Conservation (phyloP, 2,113 vertebrate species). For the Brevimyrus niger region DNA sequence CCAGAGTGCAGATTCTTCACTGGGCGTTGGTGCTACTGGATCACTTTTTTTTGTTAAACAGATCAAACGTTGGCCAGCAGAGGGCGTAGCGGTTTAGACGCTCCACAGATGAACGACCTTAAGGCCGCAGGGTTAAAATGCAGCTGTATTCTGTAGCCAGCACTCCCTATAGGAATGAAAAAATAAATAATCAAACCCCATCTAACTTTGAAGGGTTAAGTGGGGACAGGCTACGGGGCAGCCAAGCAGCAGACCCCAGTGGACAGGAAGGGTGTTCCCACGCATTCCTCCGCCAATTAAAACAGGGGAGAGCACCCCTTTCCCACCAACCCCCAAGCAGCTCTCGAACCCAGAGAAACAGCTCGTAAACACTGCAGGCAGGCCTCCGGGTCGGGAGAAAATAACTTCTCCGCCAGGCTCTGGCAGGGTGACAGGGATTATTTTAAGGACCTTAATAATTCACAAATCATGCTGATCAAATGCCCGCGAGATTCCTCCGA, state of each 20-base stretch:
- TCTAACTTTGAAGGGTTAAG: neutral
- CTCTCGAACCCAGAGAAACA: slow-evolving; percentile 55
- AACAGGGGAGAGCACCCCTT: slow-evolving; percentile 57
- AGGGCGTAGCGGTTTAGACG: neutral
- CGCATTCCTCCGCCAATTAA: slow-evolving; percentile 57
- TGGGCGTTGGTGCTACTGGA: neutral
- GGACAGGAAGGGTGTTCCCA: slow-evolving; percentile 57
- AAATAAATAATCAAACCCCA: neutral
- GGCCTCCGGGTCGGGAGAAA: slow-evolving; percentile 19
- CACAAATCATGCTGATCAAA: neutral
- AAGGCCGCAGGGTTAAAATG: neutral
- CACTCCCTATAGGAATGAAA: neutral
- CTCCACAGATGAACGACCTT: neutral
- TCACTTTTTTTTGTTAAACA: neutral
- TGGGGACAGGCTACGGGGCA: neutral
- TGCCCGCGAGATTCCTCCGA: neutral
- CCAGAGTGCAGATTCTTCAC: neutral
- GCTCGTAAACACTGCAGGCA: slow-evolving; percentile 55
- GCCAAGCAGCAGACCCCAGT: slow-evolving; percentile 36
- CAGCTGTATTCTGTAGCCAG: neutral
- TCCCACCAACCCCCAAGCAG: slow-evolving; percentile 54
- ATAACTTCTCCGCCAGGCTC: neutral
- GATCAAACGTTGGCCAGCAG: neutral
- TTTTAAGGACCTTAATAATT: neutral
- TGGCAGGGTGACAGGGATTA: neutral